Conservation (phyloP, 2,113 vertebrate species). For the Pelecanus crispus region DNA sequence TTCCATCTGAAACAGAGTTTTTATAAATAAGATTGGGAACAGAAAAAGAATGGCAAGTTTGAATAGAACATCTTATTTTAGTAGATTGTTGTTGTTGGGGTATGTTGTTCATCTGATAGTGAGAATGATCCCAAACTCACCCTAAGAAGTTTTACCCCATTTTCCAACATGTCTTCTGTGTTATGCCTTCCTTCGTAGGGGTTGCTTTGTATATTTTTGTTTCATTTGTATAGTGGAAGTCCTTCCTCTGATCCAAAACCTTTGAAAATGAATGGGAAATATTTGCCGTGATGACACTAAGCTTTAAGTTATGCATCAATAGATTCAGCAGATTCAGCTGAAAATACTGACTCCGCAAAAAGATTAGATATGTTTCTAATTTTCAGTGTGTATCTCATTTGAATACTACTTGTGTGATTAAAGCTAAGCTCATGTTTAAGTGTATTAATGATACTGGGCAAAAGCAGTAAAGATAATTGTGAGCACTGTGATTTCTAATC, state of each 20-base stretch:
- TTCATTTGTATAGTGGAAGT: not conserved
- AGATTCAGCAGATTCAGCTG: not conserved
- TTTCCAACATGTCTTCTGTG: not conserved
- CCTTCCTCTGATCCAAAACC: not conserved
- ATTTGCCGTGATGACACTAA: not conserved
- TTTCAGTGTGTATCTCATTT: not conserved
- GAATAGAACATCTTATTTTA: not conserved
- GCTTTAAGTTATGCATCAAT: not conserved
- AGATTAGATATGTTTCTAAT: not conserved
- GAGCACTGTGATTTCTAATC: not conserved
- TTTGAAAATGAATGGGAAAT: not conserved
- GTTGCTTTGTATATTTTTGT: not conserved
- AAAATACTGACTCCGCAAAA: not conserved
- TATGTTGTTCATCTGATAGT: not conserved
- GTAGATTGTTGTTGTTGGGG: not conserved
- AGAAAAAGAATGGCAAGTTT: not conserved
- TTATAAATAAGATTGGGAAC: not conserved
- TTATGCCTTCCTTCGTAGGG: not conserved
- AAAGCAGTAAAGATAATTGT: not conserved
- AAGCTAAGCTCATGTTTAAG: not conserved
- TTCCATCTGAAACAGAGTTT: not conserved
- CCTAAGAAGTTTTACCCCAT: not conserved
- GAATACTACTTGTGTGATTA: not conserved
- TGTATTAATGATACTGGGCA: not conserved
- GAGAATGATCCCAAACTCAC: not conserved